Evolutionary conservation across 23 tunicate species (phyloP).

Genomic region (Halocynthia roretzi): DNA sequence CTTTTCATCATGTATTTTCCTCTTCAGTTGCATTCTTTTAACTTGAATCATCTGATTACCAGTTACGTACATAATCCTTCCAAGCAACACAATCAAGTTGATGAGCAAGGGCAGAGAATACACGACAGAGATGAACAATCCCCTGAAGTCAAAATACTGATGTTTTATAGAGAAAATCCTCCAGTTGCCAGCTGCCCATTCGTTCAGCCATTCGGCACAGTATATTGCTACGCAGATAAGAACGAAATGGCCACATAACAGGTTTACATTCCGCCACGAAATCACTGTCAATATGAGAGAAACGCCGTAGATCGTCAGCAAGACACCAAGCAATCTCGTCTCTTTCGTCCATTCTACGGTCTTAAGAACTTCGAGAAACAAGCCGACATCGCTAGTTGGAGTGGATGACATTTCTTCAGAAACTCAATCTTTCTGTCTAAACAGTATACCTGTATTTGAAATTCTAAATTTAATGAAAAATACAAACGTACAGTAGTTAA

Average conservation of each 20-base stretch:
- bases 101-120: slow-evolving; percentile 63
- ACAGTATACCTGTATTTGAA: too few relatives aligned
- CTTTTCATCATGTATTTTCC: too few relatives aligned
- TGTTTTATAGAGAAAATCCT: slow-evolving; percentile 39
- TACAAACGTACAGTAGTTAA: too few relatives aligned
- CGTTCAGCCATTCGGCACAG: slow-evolving; percentile 50
- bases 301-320: slow-evolving; percentile 8
- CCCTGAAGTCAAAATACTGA: slow-evolving; percentile 75
- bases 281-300: slow-evolving; percentile 15
- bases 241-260: slow-evolving; percentile 39
- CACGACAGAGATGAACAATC: slow-evolving; percentile 66
- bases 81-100: slow-evolving; percentile 41
- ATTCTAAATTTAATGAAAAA: too few relatives aligned
- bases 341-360: slow-evolving; percentile 26
- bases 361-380: neutral
- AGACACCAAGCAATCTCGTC: neutral
- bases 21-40: slow-evolving; percentile 6
- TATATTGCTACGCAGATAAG: slow-evolving; percentile 58
- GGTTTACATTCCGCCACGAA: slow-evolving; percentile 34
- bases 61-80: slow-evolving; percentile 17
- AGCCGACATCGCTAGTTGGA: neutral
- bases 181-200: slow-evolving; percentile 48
- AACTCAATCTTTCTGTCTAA: too few relatives aligned
- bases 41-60: slow-evolving; percentile 2
- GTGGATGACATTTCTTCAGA: too few relatives aligned